These are phyloP conservation scores for Halcyon malimbica DNA, from an alignment of 2,113 vertebrate genomes.

Conservation along the genomic window DNA sequence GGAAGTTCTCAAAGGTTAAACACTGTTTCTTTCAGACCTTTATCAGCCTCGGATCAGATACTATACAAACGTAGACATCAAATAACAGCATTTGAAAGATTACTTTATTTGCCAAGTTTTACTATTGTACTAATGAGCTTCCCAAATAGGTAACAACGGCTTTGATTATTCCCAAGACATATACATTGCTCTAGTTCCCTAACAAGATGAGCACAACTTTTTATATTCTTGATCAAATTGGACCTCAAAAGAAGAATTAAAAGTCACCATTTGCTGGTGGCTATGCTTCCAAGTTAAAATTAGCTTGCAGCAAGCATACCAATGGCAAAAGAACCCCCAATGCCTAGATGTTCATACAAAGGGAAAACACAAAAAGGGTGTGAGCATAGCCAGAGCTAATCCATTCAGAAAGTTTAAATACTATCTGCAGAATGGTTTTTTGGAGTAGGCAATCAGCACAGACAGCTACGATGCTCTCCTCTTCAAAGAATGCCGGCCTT, in stretches of 20 bases:
- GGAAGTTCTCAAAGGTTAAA: not conserved
- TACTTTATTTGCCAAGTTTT: not conserved
- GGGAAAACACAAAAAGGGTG: not conserved
- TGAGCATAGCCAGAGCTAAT: not conserved
- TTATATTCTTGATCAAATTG: not conserved
- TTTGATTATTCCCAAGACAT: not conserved
- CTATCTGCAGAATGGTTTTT: not conserved
- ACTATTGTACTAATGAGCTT: not conserved
- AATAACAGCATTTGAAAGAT: not conserved
- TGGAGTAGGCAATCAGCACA: not conserved
- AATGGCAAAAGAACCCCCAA: fast-evolving
- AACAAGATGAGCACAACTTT: not conserved
- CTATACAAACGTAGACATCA: fast-evolving
- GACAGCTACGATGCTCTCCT: not conserved
- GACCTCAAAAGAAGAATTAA: not conserved
- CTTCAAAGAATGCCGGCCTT: constrained; percentile 27
- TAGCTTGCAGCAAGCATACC: not conserved
- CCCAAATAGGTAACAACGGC: not conserved
- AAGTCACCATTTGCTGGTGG: not conserved
- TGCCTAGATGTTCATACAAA: not conserved
- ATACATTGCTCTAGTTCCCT: not conserved
- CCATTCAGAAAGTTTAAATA: not conserved
- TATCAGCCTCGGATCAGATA: not conserved
- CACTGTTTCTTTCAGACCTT: not conserved
- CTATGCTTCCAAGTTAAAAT: not conserved